These are phyloP conservation scores for Sterrhoptilus dennistouni DNA, from an alignment of 2,113 vertebrate species.

Conservation along the genomic window DNA sequence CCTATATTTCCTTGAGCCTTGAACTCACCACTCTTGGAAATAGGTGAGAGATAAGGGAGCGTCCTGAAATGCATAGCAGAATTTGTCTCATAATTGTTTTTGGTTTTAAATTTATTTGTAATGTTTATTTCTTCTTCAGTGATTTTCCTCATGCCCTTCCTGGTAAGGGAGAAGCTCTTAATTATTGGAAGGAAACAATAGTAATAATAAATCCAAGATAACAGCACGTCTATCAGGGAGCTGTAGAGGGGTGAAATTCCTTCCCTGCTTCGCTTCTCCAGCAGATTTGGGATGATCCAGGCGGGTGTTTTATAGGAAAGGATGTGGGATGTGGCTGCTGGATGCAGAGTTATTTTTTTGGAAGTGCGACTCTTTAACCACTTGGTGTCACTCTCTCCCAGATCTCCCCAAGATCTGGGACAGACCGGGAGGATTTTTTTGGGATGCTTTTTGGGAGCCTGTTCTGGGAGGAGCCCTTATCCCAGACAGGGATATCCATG, in stretches of 20 bases:
- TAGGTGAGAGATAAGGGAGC: accelerated
- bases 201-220: neutral
- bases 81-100: neutral
- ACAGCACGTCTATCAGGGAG: accelerated
- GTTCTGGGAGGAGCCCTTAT: neutral
- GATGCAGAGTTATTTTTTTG: neutral
- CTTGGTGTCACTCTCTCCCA: neutral
- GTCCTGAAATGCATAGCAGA: neutral
- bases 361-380: neutral
- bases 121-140: neutral
- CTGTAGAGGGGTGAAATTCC: neutral
- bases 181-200: neutral
- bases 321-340: too few relatives aligned
- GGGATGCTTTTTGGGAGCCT: neutral
- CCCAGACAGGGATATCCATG: neutral
- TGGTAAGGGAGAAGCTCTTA: neutral
- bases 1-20: neutral
- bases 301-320: neutral
- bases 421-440: neutral
- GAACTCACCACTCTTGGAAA: accelerated
- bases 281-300: neutral
- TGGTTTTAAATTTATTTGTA: neutral
- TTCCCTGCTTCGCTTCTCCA: neutral
- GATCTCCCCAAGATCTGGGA: neutral
- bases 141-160: neutral